These are phyloP conservation scores for Oreamnos americanus DNA, from an alignment of 2,113 vertebrate genomes.

Conservation along the genomic window DNA sequence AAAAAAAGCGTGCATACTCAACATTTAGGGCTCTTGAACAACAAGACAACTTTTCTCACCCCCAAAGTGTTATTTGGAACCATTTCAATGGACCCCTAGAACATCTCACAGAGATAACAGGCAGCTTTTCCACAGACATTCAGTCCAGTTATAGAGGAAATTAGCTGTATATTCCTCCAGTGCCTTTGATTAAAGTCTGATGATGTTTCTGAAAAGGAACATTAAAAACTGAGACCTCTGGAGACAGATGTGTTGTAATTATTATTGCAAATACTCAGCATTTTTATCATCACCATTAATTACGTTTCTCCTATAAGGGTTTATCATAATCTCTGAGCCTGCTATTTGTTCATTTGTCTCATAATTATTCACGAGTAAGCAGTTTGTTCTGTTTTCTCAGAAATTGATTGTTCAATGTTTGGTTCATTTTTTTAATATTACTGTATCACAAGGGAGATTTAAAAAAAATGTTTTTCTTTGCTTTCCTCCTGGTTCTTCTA, in stretches of 20 bases:
- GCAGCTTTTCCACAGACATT: not conserved
- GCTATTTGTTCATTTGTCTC: conserved; percentile 58
- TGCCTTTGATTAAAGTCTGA: conserved; percentile 30
- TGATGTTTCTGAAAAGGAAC: conserved; percentile 46
- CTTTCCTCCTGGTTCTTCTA: not conserved
- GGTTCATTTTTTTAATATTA: not conserved
- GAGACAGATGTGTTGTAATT: conserved; percentile 52
- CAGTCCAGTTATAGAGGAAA: not conserved
- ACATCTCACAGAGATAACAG: not conserved
- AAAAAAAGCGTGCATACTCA: not conserved
- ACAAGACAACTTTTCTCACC: not conserved
- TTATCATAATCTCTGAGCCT: conserved; percentile 56
- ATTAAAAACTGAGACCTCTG: conserved; percentile 48
- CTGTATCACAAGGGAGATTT: not conserved
- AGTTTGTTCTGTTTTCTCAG: conserved; percentile 49
- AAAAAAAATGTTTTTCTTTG: not conserved
- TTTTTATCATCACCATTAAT: conserved; percentile 69
- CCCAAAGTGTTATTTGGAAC: not conserved
- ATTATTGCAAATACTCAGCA: conserved; percentile 63
- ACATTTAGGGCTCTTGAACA: not conserved
- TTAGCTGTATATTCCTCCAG: conserved; percentile 8
- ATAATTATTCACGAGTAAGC: conserved; percentile 63
- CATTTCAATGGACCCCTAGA: not conserved
- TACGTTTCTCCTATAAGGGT: conserved; percentile 53
- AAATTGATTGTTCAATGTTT: conserved; percentile 54